Evolutionary conservation across 2,113 vertebrate species (phyloP), one percentile per base, ranked within the genome.

Genomic region (Chiloscyllium plagiosum): DNA sequence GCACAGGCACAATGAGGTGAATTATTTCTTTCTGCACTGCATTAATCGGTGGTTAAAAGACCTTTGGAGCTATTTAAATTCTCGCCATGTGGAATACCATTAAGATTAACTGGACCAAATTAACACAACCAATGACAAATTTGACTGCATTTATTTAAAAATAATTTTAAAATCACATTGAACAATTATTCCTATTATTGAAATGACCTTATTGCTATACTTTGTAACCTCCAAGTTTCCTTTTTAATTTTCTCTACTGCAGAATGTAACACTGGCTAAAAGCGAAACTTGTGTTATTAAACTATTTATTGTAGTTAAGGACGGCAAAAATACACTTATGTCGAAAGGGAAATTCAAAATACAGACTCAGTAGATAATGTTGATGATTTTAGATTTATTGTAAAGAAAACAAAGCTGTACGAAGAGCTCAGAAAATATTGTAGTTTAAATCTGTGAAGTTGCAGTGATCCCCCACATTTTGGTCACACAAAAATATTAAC

Each of bases 301-400:
- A 3, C 19, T 83, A 37, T 42, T 83, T 83, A n/a, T 17, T 83
- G 4, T 19, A 83, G 3, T 83, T 19, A 89, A 56, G 47, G 50
- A 29, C 86, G 29, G 24, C 8, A 10, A 61, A 93, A 93, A 66
- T 0, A 4, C 10, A 61, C 19, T 15, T 65, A n/a, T n/a, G 1
- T 17, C 37, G 33, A 93, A 93, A 22, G 61, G 66, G 33, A 93
- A 42, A 66, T 66, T 87, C 26, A 90, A 17, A 93, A 93, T n/a
- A 92, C 47, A 70, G 20, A 61, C 56, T 70, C 69, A 93, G 15
- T 6, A 93, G 20, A 66, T 61, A 92, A 33, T 37, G 89, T 72
- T 95, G 52, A 76, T 72, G 26, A 95, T 72, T 50, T 95, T 95
- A 95, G 7, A 95, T 95, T 95, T 95, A 95, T 95, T 95, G 26